These are phyloP conservation scores for Osmerus mordax DNA, from an alignment of 2,113 vertebrate species.

Conservation along the genomic window DNA sequence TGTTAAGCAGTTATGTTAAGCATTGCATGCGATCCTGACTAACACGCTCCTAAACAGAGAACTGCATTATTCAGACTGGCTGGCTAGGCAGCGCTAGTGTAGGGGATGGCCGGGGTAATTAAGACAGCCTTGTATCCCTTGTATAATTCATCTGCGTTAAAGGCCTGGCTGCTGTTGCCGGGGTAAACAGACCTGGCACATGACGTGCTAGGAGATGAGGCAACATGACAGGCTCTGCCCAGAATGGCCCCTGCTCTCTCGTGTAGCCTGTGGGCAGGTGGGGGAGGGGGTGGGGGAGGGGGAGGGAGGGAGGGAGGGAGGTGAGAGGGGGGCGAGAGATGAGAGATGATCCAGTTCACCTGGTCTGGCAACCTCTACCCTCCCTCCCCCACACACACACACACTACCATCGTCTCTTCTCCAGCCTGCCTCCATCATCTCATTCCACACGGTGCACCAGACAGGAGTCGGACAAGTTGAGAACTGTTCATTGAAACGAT, in stretches of 20 bases:
- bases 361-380: slow-evolving; percentile 4
- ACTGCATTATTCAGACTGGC: slow-evolving; percentile 69
- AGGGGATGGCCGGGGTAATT: slow-evolving; percentile 57
- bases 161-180: slow-evolving; percentile 35
- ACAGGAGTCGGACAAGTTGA: background rate
- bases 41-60: slow-evolving; percentile 51
- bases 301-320: slow-evolving; percentile 2
- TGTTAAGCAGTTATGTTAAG: slow-evolving; percentile 64
- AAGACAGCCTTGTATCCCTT: slow-evolving; percentile 58
- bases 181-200: slow-evolving; percentile 61
- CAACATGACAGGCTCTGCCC: slow-evolving; percentile 47
- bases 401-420: background rate
- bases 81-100: background rate
- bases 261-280: slow-evolving; percentile 46
- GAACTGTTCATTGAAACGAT: background rate
- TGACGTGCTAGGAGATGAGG: slow-evolving; percentile 47
- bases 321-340: slow-evolving; percentile 3
- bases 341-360: slow-evolving; percentile 16
- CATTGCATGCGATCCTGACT: slow-evolving; percentile 52
- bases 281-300: background rate
- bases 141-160: slow-evolving; percentile 69
- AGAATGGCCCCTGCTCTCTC: slow-evolving; percentile 42
- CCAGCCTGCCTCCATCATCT: background rate
- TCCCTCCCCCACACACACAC: background rate
- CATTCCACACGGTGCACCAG: background rate